These are phyloP conservation scores for Myioborus melanocephalus DNA, from an alignment of 2,797 vertebrate genomes.

Conservation along the genomic window DNA sequence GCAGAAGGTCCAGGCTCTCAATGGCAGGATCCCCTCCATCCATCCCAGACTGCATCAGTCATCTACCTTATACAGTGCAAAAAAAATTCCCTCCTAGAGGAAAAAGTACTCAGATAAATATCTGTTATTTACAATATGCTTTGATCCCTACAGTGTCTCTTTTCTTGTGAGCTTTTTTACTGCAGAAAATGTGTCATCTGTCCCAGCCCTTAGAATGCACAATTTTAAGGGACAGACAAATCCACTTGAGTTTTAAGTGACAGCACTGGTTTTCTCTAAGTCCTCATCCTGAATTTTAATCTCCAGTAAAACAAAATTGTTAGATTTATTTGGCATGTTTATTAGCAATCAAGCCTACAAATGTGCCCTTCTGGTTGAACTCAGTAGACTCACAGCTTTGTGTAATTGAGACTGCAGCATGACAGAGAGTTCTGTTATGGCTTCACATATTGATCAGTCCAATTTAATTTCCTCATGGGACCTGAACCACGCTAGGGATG, in stretches of 20 bases:
- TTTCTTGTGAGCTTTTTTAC: neutral
- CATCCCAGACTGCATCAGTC: neutral
- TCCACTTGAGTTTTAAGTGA: neutral
- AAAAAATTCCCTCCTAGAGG: neutral
- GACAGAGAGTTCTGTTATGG: neutral
- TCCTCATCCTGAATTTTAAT: neutral
- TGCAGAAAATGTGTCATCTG: neutral
- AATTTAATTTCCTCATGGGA: slow-evolving; percentile 35
- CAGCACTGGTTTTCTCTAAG: neutral
- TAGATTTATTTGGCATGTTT: neutral
- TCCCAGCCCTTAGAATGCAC: neutral
- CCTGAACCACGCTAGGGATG: neutral
- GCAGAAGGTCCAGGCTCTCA: neutral
- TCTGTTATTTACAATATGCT: neutral
- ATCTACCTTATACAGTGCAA: neutral
- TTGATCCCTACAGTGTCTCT: neutral
- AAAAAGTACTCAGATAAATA: neutral
- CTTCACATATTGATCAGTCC: slow-evolving; percentile 12
- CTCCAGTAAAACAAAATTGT: neutral
- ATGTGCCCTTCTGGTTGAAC: slow-evolving; percentile 30
- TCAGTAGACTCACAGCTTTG: neutral
- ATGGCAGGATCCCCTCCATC: neutral
- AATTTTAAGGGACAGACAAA: neutral
- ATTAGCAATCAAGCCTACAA: slow-evolving; percentile 2
- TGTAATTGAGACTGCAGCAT: neutral